phyloP scores from a whole-genome alignment of 1,140 invertebrate species.

The Papilio glaucus region DNA sequence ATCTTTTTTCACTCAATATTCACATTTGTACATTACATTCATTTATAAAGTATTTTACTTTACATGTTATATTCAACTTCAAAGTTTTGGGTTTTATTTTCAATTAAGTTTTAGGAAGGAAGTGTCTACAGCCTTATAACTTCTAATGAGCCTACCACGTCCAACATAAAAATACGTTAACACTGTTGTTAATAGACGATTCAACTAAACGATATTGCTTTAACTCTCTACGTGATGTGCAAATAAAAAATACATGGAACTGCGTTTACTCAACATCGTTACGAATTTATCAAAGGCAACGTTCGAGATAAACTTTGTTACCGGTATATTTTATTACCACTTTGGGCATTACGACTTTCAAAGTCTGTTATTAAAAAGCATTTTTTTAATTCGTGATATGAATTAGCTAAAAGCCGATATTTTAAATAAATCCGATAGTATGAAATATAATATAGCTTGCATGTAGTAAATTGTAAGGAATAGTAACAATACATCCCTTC shows the following conservation, averaged over 20 bases:
- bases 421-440: too few species aligned
- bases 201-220: constrained; percentile 38
- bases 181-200: constrained; percentile 35
- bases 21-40: background rate
- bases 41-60: background rate
- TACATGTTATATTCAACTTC: background rate
- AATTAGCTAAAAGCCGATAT: background rate
- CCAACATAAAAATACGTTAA: constrained; percentile 32
- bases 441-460: too few species aligned
- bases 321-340: constrained; percentile 28
- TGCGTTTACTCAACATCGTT: constrained; percentile 34
- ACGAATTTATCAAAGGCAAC: constrained; percentile 39
- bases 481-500: too few species aligned
- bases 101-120: constrained; percentile 7
- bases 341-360: constrained; percentile 15
- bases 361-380: constrained; percentile 4
- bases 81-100: constrained; percentile 11
- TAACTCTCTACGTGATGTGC: constrained; percentile 31
- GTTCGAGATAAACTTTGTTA: constrained; percentile 32
- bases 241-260: constrained; percentile 37
- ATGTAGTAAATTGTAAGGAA: too few species aligned
- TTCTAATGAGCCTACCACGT: constrained; percentile 27
- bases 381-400: background rate
- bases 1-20: constrained; percentile 6
- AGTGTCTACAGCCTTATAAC: constrained; percentile 22